A percentile compares a stretch with the other conserved stretches of the same genome.
Conservation (phyloP, 2,797 vertebrate species). For the Merluccius polli region DNA sequence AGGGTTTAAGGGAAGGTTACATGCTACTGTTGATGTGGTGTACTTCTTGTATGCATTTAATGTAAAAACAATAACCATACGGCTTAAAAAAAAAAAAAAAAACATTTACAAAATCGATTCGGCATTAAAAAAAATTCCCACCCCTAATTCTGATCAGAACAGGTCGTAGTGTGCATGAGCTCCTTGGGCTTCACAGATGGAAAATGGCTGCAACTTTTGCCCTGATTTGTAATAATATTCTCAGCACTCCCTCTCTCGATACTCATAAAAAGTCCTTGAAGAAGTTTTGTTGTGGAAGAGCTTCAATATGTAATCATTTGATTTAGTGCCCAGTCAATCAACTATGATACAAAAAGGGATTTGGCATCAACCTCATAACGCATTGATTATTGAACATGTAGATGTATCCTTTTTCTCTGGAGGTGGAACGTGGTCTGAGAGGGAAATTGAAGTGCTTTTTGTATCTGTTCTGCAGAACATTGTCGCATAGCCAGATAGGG, state of each 20-base stretch:
- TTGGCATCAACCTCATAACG: constrained; percentile 8
- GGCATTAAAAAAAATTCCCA: no score
- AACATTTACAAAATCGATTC: no score
- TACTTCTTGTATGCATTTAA: no score
- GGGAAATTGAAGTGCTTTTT: neutral
- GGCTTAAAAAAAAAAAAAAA: no score
- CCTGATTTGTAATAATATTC: constrained; percentile 26
- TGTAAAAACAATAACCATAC: no score
- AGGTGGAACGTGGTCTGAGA: neutral
- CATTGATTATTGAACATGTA: constrained; percentile 19
- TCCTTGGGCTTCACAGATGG: constrained; percentile 11
- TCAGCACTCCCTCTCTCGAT: constrained; percentile 18
- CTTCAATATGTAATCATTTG: constrained; percentile 28
- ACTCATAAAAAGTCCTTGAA: constrained; percentile 22
- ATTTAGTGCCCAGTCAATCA: constrained; percentile 31
- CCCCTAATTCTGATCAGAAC: neutral
- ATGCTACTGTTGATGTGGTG: no score
- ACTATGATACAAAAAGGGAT: constrained; percentile 6
- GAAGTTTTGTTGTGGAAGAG: constrained; percentile 36
- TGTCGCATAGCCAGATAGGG: neutral
- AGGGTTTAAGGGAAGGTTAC: no score
- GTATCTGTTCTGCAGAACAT: neutral
- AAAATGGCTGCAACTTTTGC: constrained; percentile 19
- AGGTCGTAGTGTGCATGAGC: constrained; percentile 19
- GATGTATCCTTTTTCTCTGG: neutral